Conservation (phyloP, 2,113 vertebrate genomes). For the Sporophila hypoxantha region DNA sequence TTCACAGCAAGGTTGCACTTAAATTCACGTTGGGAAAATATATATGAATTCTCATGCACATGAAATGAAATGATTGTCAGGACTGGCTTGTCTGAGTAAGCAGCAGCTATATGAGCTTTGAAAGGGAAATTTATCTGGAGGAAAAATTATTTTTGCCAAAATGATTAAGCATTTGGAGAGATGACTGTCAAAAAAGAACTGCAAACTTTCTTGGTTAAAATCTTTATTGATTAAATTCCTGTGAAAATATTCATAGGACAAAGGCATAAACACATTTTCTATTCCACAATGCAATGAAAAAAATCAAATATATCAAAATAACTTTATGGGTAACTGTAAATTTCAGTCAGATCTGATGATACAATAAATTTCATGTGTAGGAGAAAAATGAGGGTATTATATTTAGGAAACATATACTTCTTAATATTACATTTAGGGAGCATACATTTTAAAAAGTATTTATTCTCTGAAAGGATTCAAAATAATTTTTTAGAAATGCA, state of each 20-base stretch:
- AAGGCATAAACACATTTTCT: constrained; percentile 10
- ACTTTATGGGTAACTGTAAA: constrained; percentile 31
- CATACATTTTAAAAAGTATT: constrained; percentile 11
- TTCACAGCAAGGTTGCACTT: neutral
- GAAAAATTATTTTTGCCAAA: constrained; percentile 45
- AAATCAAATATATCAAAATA: constrained; percentile 9
- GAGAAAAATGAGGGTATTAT: constrained; percentile 28
- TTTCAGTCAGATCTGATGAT: constrained; percentile 41
- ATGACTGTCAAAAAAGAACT: constrained; percentile 21
- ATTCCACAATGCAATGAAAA: constrained; percentile 2
- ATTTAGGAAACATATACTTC: constrained; percentile 28
- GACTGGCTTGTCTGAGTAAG: constrained; percentile 1
- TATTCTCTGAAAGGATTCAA: constrained; percentile 39
- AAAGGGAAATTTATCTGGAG: constrained; percentile 29
- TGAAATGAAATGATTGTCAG: constrained; percentile 21
- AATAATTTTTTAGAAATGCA: constrained; percentile 36
- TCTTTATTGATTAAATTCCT: constrained; percentile 29
- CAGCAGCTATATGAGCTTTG: constrained; percentile 5
- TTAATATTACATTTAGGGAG: constrained; percentile 4
- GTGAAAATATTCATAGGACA: constrained; percentile 28
- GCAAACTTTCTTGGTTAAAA: constrained; percentile 39
- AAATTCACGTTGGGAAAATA: neutral
- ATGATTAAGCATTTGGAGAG: constrained; percentile 32
- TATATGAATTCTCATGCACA: neutral
- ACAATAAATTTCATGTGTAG: neutral